Evolutionary conservation across 2,113 vertebrate species (phyloP).

Genomic region (Chloropsis hardwickii): DNA sequence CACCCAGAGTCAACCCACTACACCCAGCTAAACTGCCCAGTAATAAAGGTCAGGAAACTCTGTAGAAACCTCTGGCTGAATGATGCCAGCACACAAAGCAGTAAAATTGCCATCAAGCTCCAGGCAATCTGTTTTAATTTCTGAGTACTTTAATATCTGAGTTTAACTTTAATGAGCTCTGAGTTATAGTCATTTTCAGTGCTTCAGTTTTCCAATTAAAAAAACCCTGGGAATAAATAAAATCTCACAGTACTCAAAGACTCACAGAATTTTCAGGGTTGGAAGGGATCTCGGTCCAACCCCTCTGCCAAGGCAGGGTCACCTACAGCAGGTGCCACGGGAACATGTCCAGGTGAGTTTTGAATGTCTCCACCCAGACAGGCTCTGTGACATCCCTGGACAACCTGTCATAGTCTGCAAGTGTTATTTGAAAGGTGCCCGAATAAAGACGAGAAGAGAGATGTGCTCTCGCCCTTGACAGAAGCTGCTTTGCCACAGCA

Average conservation of each 20-base stretch:
- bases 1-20: not conserved
- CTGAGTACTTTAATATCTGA: not conserved
- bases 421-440: not conserved
- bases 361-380: not conserved
- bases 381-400: not conserved
- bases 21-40: not conserved
- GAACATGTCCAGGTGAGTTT: not conserved
- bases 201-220: not conserved
- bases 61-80: not conserved
- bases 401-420: not conserved
- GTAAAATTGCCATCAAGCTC: not conserved
- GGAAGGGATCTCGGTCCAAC: not conserved
- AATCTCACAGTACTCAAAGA: not conserved
- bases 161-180: not conserved
- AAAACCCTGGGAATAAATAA: accelerated
- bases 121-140: not conserved
- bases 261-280: not conserved
- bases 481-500: not conserved
- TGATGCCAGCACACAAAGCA: not conserved
- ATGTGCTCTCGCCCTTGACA: not conserved
- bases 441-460: not conserved
- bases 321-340: not conserved
- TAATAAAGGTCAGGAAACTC: not conserved
- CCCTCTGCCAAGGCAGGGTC: not conserved
- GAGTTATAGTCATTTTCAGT: not conserved